Evolutionary conservation across 2,888 invertebrate genomes (phyloP).

Genomic region (Torymus texanus): DNA sequence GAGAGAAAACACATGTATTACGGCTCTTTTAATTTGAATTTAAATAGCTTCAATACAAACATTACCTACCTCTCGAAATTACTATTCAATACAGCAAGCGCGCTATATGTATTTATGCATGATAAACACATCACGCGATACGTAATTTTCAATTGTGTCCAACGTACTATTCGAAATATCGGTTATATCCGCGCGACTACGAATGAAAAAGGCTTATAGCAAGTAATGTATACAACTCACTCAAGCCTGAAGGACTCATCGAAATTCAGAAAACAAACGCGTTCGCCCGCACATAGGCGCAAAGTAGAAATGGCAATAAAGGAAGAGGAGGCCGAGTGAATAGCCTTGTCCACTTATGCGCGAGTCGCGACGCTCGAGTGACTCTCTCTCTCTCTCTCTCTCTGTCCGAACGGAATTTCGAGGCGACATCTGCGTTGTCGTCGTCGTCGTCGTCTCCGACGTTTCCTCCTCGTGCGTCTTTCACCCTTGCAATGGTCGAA

Average conservation of each 20-base stretch:
- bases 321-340: conserved; percentile 72
- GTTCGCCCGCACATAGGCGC: conserved; percentile 59
- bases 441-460: conserved; percentile 66
- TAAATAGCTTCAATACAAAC: not conserved
- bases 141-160: too few species aligned
- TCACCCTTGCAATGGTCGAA: conserved; percentile 42
- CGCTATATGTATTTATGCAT: too few species aligned
- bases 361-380: conserved; percentile 71
- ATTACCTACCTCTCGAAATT: too few species aligned
- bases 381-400: conserved; percentile 57
- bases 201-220: too few species aligned
- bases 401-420: conserved; percentile 71
- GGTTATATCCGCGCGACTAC: too few species aligned
- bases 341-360: conserved; percentile 75
- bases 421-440: conserved; percentile 71
- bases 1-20: too few species aligned
- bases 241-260: not conserved
- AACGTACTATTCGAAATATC: too few species aligned
- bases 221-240: too few species aligned
- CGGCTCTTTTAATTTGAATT: too few species aligned
- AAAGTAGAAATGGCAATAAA: conserved; percentile 67
- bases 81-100: too few species aligned
- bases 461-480: conserved; percentile 52
- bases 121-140: too few species aligned
- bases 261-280: conserved; percentile 45